Percentiles rank a stretch among this genome's conserved stretches.
phyloP scores from a whole-genome alignment of 2,113 vertebrate species.

The Capra hircus region DNA sequence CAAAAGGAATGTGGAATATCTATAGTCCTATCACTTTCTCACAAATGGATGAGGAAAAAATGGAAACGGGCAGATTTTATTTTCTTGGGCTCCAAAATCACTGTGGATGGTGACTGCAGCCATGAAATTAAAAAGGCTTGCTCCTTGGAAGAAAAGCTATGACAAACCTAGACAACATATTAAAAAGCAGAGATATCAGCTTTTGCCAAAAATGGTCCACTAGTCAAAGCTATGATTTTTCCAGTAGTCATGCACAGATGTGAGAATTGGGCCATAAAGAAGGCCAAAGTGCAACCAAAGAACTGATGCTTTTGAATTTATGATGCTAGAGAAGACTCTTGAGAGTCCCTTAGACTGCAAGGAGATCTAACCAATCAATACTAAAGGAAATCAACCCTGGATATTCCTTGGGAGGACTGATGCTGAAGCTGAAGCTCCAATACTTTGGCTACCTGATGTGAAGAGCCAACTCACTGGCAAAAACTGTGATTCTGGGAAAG shows the following conservation, averaged over 20 bases:
- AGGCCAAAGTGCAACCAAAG: neutral
- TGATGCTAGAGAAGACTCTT: neutral
- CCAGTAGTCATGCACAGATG: neutral
- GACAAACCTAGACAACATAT: neutral
- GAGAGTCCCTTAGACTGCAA: neutral
- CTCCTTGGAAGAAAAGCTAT: neutral
- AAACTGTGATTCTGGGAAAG: neutral
- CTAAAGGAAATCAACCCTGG: neutral
- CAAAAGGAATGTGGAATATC: neutral
- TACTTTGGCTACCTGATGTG: neutral
- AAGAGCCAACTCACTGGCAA: neutral
- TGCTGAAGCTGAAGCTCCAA: neutral
- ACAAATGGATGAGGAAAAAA: neutral
- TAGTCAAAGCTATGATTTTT: neutral
- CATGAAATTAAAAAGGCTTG: neutral
- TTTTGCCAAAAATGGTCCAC: neutral
- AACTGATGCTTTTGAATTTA: neutral
- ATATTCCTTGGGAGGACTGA: neutral
- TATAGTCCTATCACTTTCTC: neutral
- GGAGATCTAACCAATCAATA: neutral
- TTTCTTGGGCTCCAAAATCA: neutral
- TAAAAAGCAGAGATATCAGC: neutral
- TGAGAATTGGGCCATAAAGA: neutral
- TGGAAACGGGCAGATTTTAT: neutral
- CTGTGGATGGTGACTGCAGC: neutral